Conservation (phyloP, 2,113 vertebrate genomes). For the Notechis scutatus region DNA sequence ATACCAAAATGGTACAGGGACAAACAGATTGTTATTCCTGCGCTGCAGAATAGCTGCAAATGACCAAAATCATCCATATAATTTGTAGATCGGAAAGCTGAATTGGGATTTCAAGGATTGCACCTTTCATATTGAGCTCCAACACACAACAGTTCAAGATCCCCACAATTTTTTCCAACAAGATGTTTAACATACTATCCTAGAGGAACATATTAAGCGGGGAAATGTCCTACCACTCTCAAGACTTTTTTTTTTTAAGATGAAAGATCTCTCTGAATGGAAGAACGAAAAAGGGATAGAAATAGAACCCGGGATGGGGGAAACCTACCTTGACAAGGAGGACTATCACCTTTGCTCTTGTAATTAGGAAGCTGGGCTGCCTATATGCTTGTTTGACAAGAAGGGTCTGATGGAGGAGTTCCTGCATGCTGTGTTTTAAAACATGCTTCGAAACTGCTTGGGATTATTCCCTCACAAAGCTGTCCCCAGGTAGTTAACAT, state of each 20-base stretch:
- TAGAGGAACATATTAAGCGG: background rate
- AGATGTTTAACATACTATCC: background rate
- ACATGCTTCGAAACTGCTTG: background rate
- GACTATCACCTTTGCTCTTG: background rate
- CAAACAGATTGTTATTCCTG: background rate
- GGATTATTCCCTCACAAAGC: conserved; percentile 36
- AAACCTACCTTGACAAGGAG: conserved; percentile 38
- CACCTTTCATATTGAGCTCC: background rate
- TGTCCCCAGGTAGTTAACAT: conserved; percentile 47
- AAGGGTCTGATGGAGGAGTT: conserved; percentile 9
- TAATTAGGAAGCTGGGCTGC: background rate
- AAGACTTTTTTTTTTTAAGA: background rate
- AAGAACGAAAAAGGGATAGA: background rate
- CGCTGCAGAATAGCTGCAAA: background rate
- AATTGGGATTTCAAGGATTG: background rate
- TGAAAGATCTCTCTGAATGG: background rate
- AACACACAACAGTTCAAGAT: background rate
- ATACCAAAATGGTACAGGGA: background rate
- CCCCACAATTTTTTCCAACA: background rate
- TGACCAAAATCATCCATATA: background rate
- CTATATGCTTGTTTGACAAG: background rate
- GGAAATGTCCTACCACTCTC: background rate
- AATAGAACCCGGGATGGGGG: background rate
- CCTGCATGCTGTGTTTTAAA: conserved; percentile 29
- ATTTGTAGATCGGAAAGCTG: background rate